Conservation (phyloP, 2,888 invertebrate species). For the Marronus borbonicus region DNA sequence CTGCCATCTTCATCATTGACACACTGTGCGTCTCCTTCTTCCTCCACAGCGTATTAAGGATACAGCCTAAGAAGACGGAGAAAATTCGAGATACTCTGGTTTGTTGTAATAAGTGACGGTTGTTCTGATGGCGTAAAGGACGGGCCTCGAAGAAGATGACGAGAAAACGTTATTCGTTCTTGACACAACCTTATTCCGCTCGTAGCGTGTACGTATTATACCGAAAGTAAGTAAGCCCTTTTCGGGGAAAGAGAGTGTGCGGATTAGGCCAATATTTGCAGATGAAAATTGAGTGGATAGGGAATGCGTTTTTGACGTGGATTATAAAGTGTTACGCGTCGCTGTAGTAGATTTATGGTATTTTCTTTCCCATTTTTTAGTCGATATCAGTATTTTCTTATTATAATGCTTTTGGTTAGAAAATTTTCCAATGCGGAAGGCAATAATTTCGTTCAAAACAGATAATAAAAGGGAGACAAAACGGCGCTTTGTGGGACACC, state of each 20-base stretch:
- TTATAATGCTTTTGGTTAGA: too few relatives aligned
- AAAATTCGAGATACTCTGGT: slow-evolving; percentile 56
- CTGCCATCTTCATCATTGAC: slow-evolving; percentile 33
- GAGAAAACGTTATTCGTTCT: slow-evolving; percentile 64
- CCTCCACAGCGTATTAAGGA: slow-evolving; percentile 19
- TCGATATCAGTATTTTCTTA: too few relatives aligned
- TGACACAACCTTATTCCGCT: slow-evolving; percentile 47
- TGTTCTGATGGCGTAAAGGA: slow-evolving; percentile 57
- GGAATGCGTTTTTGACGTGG: slow-evolving; percentile 62
- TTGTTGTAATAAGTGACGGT: slow-evolving; percentile 68
- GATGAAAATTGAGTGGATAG: slow-evolving; percentile 69
- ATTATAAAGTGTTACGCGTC: slow-evolving; percentile 59
- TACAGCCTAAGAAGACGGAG: not conserved
- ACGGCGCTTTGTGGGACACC: too few relatives aligned
- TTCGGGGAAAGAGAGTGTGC: slow-evolving; percentile 52
- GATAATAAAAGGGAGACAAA: too few relatives aligned
- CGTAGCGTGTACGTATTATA: slow-evolving; percentile 11
- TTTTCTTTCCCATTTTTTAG: slow-evolving; percentile 11
- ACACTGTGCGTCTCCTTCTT: not conserved
- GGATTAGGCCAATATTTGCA: slow-evolving; percentile 71
- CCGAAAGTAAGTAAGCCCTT: slow-evolving; percentile 49
- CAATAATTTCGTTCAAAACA: too few relatives aligned
- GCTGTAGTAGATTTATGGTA: slow-evolving; percentile 59
- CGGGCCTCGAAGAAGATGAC: slow-evolving; percentile 56
- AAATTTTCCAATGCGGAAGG: too few relatives aligned